Base-by-base conservation (phyloP, 2,113 vertebrate genomes). In the Gopherus flavomarginatus region DNA sequence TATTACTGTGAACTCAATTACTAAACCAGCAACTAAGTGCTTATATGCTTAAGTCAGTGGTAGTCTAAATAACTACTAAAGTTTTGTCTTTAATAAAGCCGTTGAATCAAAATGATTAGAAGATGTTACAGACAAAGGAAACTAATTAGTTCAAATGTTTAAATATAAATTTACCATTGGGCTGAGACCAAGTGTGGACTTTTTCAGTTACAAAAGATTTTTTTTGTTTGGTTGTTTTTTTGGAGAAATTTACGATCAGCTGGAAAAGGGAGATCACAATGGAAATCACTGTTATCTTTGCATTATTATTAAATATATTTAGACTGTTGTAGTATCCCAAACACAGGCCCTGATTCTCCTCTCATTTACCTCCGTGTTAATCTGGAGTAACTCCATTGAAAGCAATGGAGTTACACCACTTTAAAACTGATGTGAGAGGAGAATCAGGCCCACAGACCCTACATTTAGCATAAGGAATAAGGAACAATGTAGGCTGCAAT, bases 391-490 rank as follows among this genome's bases (percentile, higher is more conserved):
- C n/a, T 69, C 65, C n/a, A 72, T 11, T 72, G 65, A 72, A 72
- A 72, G 65, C n/a, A 72, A 21, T 38, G 65, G 65, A 38, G n/a
- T 72, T 72, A 72, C 5, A 2, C 35, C 8, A 38, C 65, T 72
- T n/a, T 38, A 49, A 87, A 87, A 91, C 85, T 49, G 79, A 49
- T 16, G 13, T 59, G 85, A 93, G 56, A 86, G 82, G 22, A 72
- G 42, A 50, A 26, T 92, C 59, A 38, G 78, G 62, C 5, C 78
- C 2, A 2, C 8, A 90, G 44, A 47, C 9, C 22, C 53, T 86
- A 86, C 50, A 89, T 93, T 96, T 95, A 93, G 84, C 84, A 80
- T 0, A 1, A 89, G 91, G 94, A 96, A 94, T 97, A 96, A 95
- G 78, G 95, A 91, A 91, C 83, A 95, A 0, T 1, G 75, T 75